Evolutionary conservation across 2,888 invertebrate species (phyloP).

Genomic region (Pandemis corylana): DNA sequence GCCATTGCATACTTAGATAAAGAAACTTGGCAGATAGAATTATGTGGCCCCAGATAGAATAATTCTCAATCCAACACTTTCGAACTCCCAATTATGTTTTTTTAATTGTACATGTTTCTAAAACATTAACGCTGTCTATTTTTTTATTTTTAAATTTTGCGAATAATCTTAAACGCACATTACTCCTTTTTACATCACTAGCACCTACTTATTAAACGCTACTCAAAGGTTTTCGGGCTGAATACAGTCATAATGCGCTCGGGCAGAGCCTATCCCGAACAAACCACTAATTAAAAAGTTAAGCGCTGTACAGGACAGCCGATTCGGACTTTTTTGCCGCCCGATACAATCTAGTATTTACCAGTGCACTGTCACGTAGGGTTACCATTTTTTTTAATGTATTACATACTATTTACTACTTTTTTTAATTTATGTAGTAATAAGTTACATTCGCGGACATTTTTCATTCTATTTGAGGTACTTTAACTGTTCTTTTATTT

Average conservation of each 20-base stretch:
- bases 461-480: too few species aligned
- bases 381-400: neutral
- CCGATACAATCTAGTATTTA: slow-evolving; percentile 41
- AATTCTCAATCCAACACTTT: neutral
- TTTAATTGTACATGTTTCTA: too few species aligned
- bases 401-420: neutral
- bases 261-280: slow-evolving; percentile 43
- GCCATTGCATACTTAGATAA: neutral
- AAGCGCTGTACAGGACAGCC: slow-evolving; percentile 68
- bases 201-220: neutral
- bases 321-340: slow-evolving; percentile 64
- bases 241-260: slow-evolving; percentile 17
- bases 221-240: slow-evolving; percentile 6
- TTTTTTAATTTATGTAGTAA: too few species aligned
- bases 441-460: too few species aligned
- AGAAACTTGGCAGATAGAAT: neutral
- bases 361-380: slow-evolving; percentile 16
- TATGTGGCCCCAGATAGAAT: too few species aligned
- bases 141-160: neutral
- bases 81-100: too few species aligned
- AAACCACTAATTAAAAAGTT: slow-evolving; percentile 76
- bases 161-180: neutral
- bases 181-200: neutral
- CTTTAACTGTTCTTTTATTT: too few species aligned
- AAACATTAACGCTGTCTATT: too few species aligned